A percentile compares a stretch with the other conserved stretches of the same genome.
Conservation (phyloP, 2,888 invertebrate species). For the Lepidochitona cinerea region DNA sequence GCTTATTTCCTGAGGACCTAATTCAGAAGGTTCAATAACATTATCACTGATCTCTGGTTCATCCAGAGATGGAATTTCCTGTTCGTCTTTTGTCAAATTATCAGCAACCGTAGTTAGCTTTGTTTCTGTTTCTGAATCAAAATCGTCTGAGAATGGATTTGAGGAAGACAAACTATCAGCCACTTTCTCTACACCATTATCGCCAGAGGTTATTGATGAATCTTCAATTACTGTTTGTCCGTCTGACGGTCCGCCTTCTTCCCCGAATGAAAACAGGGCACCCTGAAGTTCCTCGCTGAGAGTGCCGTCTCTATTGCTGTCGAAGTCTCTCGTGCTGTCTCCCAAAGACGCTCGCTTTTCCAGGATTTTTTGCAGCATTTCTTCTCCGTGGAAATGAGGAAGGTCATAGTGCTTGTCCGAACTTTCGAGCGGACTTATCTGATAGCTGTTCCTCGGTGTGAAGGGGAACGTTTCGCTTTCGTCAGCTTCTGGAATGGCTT, state of each 20-base stretch:
- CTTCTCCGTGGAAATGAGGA: constrained; percentile 32
- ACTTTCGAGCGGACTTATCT: neutral
- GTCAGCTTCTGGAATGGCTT: constrained; percentile 10
- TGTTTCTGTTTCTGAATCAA: too few species aligned
- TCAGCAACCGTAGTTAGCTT: too few species aligned
- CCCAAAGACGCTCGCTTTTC: constrained; percentile 33
- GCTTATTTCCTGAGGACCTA: neutral
- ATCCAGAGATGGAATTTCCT: too few species aligned
- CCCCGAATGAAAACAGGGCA: too few species aligned
- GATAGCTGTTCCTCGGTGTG: constrained; percentile 53
- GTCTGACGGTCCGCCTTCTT: too few species aligned
- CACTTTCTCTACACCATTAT: too few species aligned
- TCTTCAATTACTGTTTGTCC: neutral
- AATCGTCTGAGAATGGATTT: neutral
- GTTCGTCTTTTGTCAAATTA: too few species aligned
- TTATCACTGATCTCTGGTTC: too few species aligned
- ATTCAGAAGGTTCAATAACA: too few species aligned
- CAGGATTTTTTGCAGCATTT: constrained; percentile 30
- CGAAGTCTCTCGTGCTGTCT: neutral
- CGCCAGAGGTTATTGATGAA: neutral
- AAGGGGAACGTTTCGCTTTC: constrained; percentile 33
- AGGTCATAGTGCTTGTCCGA: constrained; percentile 17
- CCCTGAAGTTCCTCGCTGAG: too few species aligned
- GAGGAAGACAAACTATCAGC: too few species aligned
- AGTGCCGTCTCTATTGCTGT: neutral